phyloP scores from a whole-genome alignment of 64 coral and sea anemone species.

The Montipora foliosa region DNA sequence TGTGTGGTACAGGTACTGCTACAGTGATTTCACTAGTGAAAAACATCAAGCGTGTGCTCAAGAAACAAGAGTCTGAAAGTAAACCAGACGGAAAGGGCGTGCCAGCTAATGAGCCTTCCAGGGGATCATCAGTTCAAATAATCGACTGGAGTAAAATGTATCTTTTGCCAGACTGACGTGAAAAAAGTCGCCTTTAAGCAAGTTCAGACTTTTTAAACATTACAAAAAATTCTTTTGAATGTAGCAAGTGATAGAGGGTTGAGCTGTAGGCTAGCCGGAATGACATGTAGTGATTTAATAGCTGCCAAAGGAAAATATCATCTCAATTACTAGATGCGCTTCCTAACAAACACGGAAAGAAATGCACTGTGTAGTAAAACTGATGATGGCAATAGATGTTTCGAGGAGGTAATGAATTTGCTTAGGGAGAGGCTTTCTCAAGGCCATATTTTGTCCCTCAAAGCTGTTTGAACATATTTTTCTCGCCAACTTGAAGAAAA shows the following conservation, averaged over 20 bases:
- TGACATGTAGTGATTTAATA: conserved; percentile 23
- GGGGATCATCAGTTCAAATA: not conserved
- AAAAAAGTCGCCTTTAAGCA: conserved; percentile 2
- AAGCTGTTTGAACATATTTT: conserved; percentile 61
- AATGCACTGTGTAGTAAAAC: not conserved
- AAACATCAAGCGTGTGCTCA: conserved; percentile 19
- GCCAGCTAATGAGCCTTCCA: not conserved
- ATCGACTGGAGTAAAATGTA: not conserved
- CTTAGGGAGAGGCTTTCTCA: conserved; percentile 36
- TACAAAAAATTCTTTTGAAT: conserved; percentile 5
- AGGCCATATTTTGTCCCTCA: conserved; percentile 14
- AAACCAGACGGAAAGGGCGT: not conserved
- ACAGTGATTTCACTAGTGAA: conserved; percentile 32
- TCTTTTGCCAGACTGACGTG: not conserved
- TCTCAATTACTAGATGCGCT: conserved; percentile 10
- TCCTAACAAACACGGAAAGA: not conserved
- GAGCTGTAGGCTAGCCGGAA: conserved; percentile 32
- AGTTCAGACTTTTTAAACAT: conserved; percentile 45
- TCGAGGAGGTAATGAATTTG: conserved; percentile 36
- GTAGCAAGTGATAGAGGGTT: conserved; percentile 1
- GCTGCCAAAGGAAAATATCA: conserved; percentile 42
- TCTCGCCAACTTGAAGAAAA: conserved; percentile 20
- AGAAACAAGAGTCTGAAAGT: conserved; percentile 19
- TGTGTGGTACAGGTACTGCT: conserved; percentile 19
- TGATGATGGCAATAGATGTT: not conserved